phyloP scores from a whole-genome alignment of 2,113 vertebrate species.

The Progne subis region DNA sequence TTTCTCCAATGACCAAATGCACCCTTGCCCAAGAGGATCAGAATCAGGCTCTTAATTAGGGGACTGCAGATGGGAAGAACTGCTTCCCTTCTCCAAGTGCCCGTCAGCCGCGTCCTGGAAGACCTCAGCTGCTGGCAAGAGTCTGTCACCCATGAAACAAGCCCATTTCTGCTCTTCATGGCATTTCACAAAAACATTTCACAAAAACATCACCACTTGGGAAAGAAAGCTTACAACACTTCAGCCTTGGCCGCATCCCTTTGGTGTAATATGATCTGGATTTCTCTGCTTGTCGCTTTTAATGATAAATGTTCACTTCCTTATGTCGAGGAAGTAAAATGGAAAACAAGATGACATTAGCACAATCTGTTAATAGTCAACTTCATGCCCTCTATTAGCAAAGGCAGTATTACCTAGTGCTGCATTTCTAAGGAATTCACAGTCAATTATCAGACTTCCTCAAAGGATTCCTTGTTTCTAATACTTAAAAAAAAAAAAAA shows the following conservation, averaged over 20 bases:
- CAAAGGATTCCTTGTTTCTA: not conserved
- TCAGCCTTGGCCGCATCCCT: not conserved
- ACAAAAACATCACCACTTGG: not conserved
- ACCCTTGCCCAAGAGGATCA: not conserved
- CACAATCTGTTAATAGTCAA: conserved; percentile 24
- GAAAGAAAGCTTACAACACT: not conserved
- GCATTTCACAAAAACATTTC: not conserved
- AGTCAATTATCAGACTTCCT: not conserved
- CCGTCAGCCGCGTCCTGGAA: not conserved
- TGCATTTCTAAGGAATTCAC: not conserved
- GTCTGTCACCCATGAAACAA: not conserved
- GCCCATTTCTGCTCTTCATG: not conserved
- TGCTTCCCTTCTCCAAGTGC: not conserved
- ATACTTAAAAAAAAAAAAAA: not conserved
- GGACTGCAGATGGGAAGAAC: conserved; percentile 5
- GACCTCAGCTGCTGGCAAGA: not conserved
- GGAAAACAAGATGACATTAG: conserved; percentile 8
- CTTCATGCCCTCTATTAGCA: not conserved
- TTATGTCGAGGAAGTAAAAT: not conserved
- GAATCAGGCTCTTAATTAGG: not conserved
- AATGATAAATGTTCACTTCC: conserved; percentile 15
- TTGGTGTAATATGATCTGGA: not conserved
- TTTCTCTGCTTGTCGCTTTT: not conserved
- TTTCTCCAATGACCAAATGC: not conserved
- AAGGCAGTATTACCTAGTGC: not conserved